A percentile compares a stretch with the other conserved stretches of the same genome.
Evolutionary conservation across 2,888 invertebrate species (phyloP).

Genomic region (Vesta saturnalis): DNA sequence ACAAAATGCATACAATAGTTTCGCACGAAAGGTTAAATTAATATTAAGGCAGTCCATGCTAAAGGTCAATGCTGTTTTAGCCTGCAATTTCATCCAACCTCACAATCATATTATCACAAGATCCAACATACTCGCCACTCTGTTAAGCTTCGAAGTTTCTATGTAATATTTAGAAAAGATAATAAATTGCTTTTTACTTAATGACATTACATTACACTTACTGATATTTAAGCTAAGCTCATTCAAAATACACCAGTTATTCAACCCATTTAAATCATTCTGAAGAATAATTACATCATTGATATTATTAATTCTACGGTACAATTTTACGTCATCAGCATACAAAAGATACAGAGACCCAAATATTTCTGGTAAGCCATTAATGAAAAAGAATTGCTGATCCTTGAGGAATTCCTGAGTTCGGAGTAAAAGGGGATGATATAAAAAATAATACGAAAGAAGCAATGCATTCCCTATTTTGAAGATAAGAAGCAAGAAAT

Average conservation of each 20-base stretch:
- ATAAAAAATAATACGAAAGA: background rate
- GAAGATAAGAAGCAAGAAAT: background rate
- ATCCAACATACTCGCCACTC: too few species aligned
- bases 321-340: too few species aligned
- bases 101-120: too few species aligned
- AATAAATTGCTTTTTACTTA: background rate
- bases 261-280: background rate
- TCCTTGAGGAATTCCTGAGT: background rate
- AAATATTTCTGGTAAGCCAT: background rate
- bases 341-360: too few species aligned
- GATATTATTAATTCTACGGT: too few species aligned
- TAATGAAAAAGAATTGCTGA: too few species aligned
- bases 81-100: too few species aligned
- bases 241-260: background rate
- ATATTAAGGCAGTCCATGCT: too few species aligned
- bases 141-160: too few species aligned
- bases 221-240: background rate
- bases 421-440: background rate
- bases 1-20: too few species aligned
- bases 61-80: too few species aligned
- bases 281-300: background rate
- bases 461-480: background rate
- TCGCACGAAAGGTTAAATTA: too few species aligned
- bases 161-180: background rate
- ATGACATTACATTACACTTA: background rate